A percentile compares a stretch with the other conserved stretches of the same genome.
phyloP scores from a whole-genome alignment of 2,113 vertebrate species.

The Aptenodytes forsteri region DNA sequence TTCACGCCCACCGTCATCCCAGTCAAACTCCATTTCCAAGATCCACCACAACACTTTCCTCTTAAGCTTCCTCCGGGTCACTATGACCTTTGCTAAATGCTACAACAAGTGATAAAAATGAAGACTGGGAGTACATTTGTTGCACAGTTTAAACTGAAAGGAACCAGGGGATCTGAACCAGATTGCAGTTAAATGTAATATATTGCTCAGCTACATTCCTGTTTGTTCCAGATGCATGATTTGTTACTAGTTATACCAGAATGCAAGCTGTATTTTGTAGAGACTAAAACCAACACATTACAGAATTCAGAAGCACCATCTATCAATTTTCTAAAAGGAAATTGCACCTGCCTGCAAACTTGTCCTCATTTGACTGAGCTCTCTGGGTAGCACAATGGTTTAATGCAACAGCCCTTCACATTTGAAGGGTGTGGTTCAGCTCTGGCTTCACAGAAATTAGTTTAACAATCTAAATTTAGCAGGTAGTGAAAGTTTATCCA shows the following conservation, averaged over 20 bases:
- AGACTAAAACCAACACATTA: conserved; percentile 4
- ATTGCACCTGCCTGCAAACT: background rate
- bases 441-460: background rate
- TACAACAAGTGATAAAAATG: conserved; percentile 41
- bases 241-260: conserved; percentile 28
- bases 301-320: background rate
- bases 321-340: background rate
- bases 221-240: conserved; percentile 22
- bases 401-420: background rate
- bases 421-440: background rate
- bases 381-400: background rate
- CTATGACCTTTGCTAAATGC: conserved; percentile 40
- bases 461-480: background rate
- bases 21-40: conserved; percentile 21
- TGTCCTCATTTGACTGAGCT: conserved; percentile 23
- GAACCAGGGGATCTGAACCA: conserved; percentile 18
- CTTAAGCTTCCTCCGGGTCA: conserved; percentile 47
- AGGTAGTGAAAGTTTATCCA: background rate
- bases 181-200: conserved; percentile 43
- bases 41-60: conserved; percentile 18
- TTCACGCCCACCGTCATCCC: background rate
- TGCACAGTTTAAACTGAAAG: conserved; percentile 32
- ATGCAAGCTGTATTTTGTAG: conserved; percentile 19
- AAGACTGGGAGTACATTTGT: conserved; percentile 35
- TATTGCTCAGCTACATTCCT: background rate